Conservation (phyloP, 1,140 invertebrate genomes). For the Macrotrachela quadricornifera region DNA sequence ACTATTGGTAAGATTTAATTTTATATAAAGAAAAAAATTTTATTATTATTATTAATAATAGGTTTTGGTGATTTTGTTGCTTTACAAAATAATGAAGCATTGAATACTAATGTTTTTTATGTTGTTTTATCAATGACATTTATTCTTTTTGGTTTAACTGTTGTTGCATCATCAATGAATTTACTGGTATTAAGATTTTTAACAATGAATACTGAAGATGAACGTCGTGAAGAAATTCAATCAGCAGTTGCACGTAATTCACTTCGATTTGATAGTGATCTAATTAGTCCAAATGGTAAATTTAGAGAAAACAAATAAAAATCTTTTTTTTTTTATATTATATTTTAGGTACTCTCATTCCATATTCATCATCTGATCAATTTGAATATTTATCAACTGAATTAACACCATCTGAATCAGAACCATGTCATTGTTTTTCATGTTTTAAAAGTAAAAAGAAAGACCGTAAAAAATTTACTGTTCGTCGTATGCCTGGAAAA, state of each 20-base stretch:
- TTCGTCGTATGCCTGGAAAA: conserved; percentile 47
- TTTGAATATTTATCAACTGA: too few relatives aligned
- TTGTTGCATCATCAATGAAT: conserved; percentile 93
- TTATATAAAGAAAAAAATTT: too few relatives aligned
- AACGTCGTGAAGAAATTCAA: conserved; percentile 52
- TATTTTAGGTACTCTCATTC: too few relatives aligned
- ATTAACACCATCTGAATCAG: too few relatives aligned
- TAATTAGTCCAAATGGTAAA: background rate
- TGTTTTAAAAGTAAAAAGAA: conserved; percentile 12
- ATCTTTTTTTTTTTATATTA: too few relatives aligned
- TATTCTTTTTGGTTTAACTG: conserved; percentile 95
- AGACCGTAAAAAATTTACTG: conserved; percentile 30
- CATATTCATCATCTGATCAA: too few relatives aligned
- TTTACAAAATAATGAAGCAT: background rate
- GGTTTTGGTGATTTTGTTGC: conserved; percentile 13
- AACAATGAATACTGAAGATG: conserved; percentile 93
- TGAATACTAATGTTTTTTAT: conserved; percentile 34
- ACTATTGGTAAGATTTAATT: conserved; percentile 9
- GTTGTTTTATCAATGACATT: conserved; percentile 94
- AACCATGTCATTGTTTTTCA: too few relatives aligned
- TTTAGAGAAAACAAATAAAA: too few relatives aligned
- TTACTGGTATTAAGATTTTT: conserved; percentile 88
- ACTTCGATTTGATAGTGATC: conserved; percentile 5
- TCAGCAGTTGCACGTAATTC: conserved; percentile 4
- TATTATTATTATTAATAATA: too few relatives aligned